Evolutionary conservation across 2,113 vertebrate genomes (phyloP), one percentile per base, ranked within the genome.

Genomic region (Myiagra hebetior): DNA sequence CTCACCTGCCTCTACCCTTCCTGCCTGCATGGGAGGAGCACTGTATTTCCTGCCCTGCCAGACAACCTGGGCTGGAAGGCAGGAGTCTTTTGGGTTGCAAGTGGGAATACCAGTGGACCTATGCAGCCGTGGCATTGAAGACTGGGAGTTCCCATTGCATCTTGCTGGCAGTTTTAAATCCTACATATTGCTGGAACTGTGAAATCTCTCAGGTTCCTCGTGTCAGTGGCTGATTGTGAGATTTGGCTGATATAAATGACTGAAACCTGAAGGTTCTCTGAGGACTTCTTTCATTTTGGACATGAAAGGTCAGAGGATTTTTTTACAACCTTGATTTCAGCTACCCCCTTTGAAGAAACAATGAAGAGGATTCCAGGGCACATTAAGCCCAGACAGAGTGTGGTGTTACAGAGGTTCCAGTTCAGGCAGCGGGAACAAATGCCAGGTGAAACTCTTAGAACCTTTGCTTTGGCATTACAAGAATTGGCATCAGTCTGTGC

Each of bases 291-390:
- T 30, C 42, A 37, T 16, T 74, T 91, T 41, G 47, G 44, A 53
- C 82, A 62, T 68, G 73, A 91, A 83, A 89, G 50, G 47, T 55
- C 60, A 57, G 88, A 97, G 59, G 77, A 78, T 64, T 79, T 62
- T 62, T 80, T 95, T 87, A 62, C 46, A 85, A 70, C 37, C 39
- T 78, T 85, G 50, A 41, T 60, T 88, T 74, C 62, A 30, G 33
- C 59, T 65, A 13, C 50, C 37, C 87, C 17, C 52, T 91, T 77
- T 56, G 82, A 95, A 80, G 80, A 89, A 60, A 79, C 59, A 30
- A 86, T 93, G 92, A 85, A 94, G 88, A 94, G 77, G 72, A 22
- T 94, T 84, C 94, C 96, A 22, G 85, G 93, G 26, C 73, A 90
- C 44, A 17, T 87, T 23, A 67, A 75, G 41, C 46, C 82, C 41